Evolutionary conservation across 2,797 vertebrate species (phyloP).

Genomic region (Dryobates pubescens): DNA sequence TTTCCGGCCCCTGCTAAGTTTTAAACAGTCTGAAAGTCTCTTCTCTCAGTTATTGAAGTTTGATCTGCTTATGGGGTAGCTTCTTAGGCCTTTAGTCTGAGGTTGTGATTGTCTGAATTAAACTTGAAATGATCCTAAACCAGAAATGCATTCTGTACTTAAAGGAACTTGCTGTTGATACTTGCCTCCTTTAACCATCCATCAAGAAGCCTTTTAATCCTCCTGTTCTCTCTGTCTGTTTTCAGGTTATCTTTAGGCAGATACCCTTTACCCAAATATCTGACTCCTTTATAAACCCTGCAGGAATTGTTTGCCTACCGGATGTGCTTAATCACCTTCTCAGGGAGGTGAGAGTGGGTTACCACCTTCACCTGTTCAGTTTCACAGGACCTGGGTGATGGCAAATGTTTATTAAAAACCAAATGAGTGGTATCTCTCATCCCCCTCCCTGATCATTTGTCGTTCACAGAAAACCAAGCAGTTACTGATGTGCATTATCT

Average conservation of each 20-base stretch:
- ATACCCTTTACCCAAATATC: neutral
- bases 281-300: neutral
- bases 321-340: neutral
- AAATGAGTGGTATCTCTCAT: neutral
- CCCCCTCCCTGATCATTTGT: neutral
- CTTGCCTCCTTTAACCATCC: neutral
- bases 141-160: neutral
- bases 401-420: neutral
- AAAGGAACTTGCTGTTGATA: neutral
- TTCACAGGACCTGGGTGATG: neutral
- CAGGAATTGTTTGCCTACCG: neutral
- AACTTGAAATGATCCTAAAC: neutral
- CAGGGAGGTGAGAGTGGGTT: neutral
- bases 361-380: conserved; percentile 30
- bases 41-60: neutral
- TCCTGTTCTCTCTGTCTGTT: neutral
- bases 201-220: neutral
- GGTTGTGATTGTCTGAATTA: neutral
- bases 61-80: neutral
- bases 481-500: conserved; percentile 23
- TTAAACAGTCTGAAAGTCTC: neutral
- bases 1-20: neutral
- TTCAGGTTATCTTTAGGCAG: neutral
- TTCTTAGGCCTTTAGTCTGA: neutral
- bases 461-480: neutral